phyloP scores from a whole-genome alignment of 2,113 vertebrate genomes.

The Etheostoma spectabile region DNA sequence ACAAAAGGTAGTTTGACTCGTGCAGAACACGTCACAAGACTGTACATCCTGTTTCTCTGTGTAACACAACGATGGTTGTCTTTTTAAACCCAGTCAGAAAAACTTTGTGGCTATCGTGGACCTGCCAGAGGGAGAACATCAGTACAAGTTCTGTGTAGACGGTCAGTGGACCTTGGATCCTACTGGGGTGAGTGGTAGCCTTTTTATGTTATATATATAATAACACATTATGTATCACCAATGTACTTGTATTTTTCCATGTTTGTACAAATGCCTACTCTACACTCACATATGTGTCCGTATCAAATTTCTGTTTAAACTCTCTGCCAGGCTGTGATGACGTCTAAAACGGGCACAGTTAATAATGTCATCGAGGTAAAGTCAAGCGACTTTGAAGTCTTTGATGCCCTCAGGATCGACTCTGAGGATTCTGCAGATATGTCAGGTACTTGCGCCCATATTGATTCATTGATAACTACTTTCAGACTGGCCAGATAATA shows the following conservation, averaged over 20 bases:
- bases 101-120: constrained; percentile 97
- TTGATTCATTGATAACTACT: neutral
- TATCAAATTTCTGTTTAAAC: neutral
- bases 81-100: constrained; percentile 87
- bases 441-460: constrained; percentile 83
- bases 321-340: constrained; percentile 88
- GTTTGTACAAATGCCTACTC: neutral
- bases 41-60: neutral
- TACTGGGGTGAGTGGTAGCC: constrained; percentile 86
- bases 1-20: constrained; percentile 86
- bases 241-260: neutral
- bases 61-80: neutral
- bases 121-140: constrained; percentile 97
- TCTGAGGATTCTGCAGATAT: constrained; percentile 92
- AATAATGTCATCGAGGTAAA: constrained; percentile 97
- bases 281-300: neutral
- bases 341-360: constrained; percentile 93
- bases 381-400: constrained; percentile 97
- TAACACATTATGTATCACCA: neutral
- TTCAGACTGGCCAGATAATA: neutral
- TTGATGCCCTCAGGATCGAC: constrained; percentile 96
- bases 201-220: neutral
- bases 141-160: constrained; percentile 97
- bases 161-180: constrained; percentile 97
- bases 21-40: neutral